Base-by-base conservation (phyloP, 2,113 vertebrate species). In the Dinomys branickii region DNA sequence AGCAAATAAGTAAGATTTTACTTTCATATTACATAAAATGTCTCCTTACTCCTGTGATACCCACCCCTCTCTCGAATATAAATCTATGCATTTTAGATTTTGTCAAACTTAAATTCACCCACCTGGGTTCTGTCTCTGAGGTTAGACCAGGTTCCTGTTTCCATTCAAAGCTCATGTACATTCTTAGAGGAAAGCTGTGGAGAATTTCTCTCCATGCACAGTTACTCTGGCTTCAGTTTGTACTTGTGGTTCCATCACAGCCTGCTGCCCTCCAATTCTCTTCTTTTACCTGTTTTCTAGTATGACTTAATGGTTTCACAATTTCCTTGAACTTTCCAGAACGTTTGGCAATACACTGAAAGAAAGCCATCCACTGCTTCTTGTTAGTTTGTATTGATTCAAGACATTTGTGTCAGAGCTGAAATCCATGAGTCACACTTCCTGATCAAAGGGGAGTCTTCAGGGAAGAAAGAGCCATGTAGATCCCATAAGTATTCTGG, bases 271-370 rank as follows among this genome's bases (percentile, higher is more conserved):
- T 11, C 94, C 91, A 24, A 75, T 75, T 97, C 95, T 92, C 88
- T 97, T 98, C 85, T 54, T 93, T 95, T 90, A 59, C 97, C 97
- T 97, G 95, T 97, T 98, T 95, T 95, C 96, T 97, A 86, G 38
- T 96, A 96, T 91, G 97, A 97, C 80, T 96, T 97, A 96, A 97
- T 50, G 80, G 83, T 78, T 90, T 83, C 30, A 77, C 85, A 90
- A 96, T 98, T 90, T 97, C 85, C 91, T 94, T 95, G 83, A 97
- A 97, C 61, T 61, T 85, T 85, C 84, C 89, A 95, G 89, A 97
- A 97, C 95, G 91, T 98, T 98, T 94, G 97, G 96, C 83, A 96
- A 97, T 93, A 93, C 87, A 8, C 97, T 97, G 97, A 96, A 92
- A 83, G 96, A 98, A 81, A 56, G 44, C 7, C 91, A 81, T 90